Conservation (phyloP, 2,888 invertebrate genomes). For the Campoplex nolae region DNA sequence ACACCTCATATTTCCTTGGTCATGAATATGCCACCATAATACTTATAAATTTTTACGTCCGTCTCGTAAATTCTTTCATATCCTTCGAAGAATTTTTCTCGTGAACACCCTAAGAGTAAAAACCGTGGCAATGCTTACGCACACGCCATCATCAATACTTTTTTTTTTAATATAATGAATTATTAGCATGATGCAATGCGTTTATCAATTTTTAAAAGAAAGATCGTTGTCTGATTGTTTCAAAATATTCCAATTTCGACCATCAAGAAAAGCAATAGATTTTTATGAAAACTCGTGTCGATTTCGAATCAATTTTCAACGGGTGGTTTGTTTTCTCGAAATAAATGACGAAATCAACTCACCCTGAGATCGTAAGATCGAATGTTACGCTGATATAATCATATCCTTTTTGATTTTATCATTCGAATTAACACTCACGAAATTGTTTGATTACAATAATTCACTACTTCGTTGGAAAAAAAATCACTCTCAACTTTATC, state of each 20-base stretch:
- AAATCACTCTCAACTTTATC: neutral
- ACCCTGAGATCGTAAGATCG: neutral
- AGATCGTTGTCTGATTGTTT: neutral
- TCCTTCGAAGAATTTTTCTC: constrained; percentile 52
- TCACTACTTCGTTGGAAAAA: too few species aligned
- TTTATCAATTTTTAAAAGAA: neutral
- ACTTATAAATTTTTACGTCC: constrained; percentile 62
- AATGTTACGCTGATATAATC: neutral
- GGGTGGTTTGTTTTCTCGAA: neutral
- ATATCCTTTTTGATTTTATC: constrained; percentile 33
- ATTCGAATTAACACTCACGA: neutral
- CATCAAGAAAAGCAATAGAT: neutral
- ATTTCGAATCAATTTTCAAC: neutral
- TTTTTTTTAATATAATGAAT: neutral
- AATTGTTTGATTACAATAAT: neutral
- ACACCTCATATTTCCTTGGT: constrained; percentile 39
- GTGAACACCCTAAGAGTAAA: neutral
- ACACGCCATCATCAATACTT: neutral
- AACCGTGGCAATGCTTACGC: neutral
- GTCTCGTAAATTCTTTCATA: constrained; percentile 53
- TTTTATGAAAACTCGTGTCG: neutral
- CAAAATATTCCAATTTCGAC: neutral
- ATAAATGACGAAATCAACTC: constrained; percentile 14
- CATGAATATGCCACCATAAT: constrained; percentile 59
- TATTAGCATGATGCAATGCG: neutral